Conservation (phyloP, 2,797 vertebrate species). For the Pteronotus mesoamericanus region DNA sequence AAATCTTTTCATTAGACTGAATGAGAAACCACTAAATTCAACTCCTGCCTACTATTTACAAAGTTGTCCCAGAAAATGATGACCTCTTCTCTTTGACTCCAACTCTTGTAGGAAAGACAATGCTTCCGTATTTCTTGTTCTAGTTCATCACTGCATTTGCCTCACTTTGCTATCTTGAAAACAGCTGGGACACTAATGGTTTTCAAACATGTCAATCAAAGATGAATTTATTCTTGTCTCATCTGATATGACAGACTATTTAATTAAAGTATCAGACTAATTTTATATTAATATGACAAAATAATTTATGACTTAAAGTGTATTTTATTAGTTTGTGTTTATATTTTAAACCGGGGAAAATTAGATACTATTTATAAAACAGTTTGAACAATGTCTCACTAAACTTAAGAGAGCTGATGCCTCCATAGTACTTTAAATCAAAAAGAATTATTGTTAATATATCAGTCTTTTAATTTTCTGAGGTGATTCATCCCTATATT, state of each 20-base stretch:
- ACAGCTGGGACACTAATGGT: not conserved
- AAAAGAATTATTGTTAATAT: not conserved
- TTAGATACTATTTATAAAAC: not conserved
- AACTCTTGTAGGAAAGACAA: not conserved
- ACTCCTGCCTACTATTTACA: not conserved
- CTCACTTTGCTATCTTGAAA: not conserved
- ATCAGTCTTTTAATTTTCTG: not conserved
- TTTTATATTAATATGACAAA: constrained; percentile 28
- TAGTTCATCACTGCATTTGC: not conserved
- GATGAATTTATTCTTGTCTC: not conserved
- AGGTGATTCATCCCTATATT: not conserved
- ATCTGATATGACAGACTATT: not conserved
- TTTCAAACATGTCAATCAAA: not conserved
- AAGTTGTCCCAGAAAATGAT: not conserved
- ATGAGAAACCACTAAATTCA: not conserved
- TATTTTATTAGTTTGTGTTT: not conserved
- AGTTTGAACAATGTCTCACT: not conserved
- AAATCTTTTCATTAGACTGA: not conserved
- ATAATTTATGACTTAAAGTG: not conserved
- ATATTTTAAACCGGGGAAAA: not conserved
- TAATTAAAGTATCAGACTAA: not conserved
- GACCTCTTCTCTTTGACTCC: not conserved
- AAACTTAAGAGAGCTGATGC: not conserved
- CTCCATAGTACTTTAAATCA: not conserved
- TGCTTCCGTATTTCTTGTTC: not conserved